phyloP scores from a whole-genome alignment of 2,797 vertebrate species.

The Chaetodon trifasciatus region DNA sequence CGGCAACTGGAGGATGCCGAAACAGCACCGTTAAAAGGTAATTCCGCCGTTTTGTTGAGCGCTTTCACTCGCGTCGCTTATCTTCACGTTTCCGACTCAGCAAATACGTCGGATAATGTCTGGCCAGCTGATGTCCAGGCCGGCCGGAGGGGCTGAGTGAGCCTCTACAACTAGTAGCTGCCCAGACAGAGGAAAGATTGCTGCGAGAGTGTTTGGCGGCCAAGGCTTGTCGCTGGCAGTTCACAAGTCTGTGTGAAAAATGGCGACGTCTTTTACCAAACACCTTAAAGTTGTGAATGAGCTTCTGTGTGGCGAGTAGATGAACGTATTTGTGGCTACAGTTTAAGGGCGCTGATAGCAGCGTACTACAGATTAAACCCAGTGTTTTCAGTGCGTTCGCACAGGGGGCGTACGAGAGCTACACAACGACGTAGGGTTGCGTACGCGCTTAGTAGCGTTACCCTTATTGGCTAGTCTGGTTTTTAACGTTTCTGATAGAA shows the following conservation, averaged over 20 bases:
- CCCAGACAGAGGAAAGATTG: constrained; percentile 49
- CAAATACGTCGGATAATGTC: not conserved
- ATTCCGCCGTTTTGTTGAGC: not conserved
- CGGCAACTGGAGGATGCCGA: constrained; percentile 68
- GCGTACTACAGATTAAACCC: not conserved
- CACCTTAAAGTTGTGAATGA: constrained; percentile 55
- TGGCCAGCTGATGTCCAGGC: constrained; percentile 1
- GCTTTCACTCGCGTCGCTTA: not conserved
- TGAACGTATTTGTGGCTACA: not conserved
- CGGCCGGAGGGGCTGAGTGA: constrained; percentile 27
- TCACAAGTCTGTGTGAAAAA: constrained; percentile 64
- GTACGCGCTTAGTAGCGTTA: not conserved
- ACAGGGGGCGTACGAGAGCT: constrained; percentile 53
- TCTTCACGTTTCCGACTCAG: not conserved
- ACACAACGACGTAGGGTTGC: not conserved
- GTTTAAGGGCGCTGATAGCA: not conserved
- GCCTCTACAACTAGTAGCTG: constrained; percentile 48
- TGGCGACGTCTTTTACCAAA: constrained; percentile 43
- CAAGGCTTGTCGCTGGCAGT: constrained; percentile 40
- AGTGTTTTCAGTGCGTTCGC: not conserved
- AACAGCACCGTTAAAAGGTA: constrained; percentile 71
- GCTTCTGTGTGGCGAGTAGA: not conserved
- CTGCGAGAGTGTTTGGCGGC: constrained; percentile 49
- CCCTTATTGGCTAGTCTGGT: not conserved
- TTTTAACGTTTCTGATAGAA: not conserved